Percentiles rank a stretch among this genome's conserved stretches.
These are phyloP conservation scores for Carcharodon carcharias DNA, from an alignment of 2,797 vertebrate species.

Conservation along the genomic window DNA sequence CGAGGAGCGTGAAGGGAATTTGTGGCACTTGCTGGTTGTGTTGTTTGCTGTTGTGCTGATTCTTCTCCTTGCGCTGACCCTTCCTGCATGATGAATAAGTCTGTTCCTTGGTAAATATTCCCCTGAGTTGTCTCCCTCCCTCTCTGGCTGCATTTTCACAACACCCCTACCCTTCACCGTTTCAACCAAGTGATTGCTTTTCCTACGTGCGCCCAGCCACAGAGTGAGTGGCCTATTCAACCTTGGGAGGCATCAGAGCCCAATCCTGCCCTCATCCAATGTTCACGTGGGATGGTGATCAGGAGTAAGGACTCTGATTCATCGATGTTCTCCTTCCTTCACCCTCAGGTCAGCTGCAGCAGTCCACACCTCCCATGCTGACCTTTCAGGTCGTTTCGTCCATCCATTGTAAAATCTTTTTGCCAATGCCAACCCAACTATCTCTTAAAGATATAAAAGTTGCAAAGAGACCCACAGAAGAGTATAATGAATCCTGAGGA, in stretches of 20 bases:
- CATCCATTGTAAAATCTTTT: neutral
- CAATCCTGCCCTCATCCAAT: neutral
- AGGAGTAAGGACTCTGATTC: neutral
- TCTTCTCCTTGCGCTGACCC: too few relatives aligned
- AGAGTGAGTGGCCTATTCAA: neutral
- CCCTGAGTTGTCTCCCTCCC: too few relatives aligned
- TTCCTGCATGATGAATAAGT: neutral
- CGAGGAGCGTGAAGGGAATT: neutral
- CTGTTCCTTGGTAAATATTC: too few relatives aligned
- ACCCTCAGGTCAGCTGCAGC: neutral
- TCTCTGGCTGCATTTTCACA: too few relatives aligned
- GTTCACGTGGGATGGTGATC: neutral
- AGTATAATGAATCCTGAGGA: neutral
- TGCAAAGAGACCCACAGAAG: neutral
- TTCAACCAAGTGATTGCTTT: too few relatives aligned
- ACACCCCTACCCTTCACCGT: too few relatives aligned
- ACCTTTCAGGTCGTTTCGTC: neutral
- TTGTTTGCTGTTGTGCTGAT: neutral
- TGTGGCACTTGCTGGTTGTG: neutral
- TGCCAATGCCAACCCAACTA: neutral
- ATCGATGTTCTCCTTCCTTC: neutral
- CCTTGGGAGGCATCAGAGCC: neutral
- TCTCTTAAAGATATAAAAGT: neutral
- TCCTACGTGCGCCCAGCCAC: neutral
- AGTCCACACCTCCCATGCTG: neutral